These are phyloP conservation scores for Cheumatopsyche charites DNA, from an alignment of 1,140 invertebrate species.

Conservation along the genomic window DNA sequence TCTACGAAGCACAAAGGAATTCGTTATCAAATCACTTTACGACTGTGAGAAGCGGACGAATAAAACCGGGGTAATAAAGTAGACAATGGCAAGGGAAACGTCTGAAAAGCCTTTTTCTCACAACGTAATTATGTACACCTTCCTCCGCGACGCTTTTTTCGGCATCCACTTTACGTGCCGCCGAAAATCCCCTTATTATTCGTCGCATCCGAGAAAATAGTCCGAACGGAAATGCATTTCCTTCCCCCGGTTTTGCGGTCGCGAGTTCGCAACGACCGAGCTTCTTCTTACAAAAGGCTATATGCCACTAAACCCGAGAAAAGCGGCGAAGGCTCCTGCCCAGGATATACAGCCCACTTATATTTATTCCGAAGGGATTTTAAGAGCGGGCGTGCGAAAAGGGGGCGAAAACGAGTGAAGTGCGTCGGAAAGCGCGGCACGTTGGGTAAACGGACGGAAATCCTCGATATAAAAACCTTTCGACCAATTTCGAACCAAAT, in stretches of 20 bases:
- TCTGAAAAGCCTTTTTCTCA: neutral
- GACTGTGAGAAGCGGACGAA: neutral
- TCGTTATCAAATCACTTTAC: slow-evolving; percentile 17
- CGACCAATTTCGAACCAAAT: too few species aligned
- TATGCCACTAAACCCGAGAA: slow-evolving; percentile 5
- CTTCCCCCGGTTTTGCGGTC: slow-evolving; percentile 1
- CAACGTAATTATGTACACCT: slow-evolving; percentile 11
- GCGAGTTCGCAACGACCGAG: neutral
- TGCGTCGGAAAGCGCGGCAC: slow-evolving; percentile 13
- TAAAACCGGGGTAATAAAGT: slow-evolving; percentile 14
- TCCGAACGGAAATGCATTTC: slow-evolving; percentile 6
- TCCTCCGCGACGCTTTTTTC: neutral
- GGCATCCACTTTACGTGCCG: neutral
- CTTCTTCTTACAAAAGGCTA: slow-evolving; percentile 4
- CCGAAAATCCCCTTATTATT: neutral
- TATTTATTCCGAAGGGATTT: slow-evolving; percentile 18
- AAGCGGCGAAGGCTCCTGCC: neutral
- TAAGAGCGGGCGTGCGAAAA: slow-evolving; percentile 2
- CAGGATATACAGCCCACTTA: slow-evolving; percentile 1
- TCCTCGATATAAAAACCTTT: too few species aligned
- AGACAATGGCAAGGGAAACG: slow-evolving; percentile 17
- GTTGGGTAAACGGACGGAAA: neutral
- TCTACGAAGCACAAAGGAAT: slow-evolving; percentile 6
- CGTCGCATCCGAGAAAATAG: neutral
- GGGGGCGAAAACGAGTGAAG: neutral